Percentiles rank a stretch among this genome's conserved stretches.
Evolutionary conservation across 2,113 vertebrate species (phyloP).

Genomic region (Nothoprocta pentlandii): DNA sequence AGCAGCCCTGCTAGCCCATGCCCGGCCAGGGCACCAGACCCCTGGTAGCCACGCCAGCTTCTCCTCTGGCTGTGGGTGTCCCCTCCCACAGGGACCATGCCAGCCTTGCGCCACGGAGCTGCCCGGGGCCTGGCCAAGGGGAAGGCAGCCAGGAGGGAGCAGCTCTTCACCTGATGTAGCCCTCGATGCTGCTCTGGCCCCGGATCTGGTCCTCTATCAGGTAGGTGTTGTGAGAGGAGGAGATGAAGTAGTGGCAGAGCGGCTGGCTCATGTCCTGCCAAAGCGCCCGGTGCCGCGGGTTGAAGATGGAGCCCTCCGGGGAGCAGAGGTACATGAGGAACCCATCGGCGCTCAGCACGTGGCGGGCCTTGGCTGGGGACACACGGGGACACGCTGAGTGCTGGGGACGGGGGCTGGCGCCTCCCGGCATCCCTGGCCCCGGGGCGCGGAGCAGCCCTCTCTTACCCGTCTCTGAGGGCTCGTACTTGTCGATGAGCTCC

Average conservation of each 20-base stretch:
- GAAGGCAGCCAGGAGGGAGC: not conserved
- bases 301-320: conserved; percentile 90
- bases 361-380: conserved; percentile 84
- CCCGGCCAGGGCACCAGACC: not conserved
- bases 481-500: conserved; percentile 86
- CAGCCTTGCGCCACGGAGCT: not conserved
- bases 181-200: conserved; percentile 94
- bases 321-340: conserved; percentile 93
- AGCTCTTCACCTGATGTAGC: conserved; percentile 89
- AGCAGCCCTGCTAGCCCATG: not conserved
- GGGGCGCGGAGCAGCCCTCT: not conserved
- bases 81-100: not conserved
- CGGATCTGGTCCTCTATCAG: conserved; percentile 92
- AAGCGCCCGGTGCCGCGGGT: conserved; percentile 72
- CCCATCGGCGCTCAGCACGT: conserved; percentile 88
- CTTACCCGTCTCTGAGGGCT: conserved; percentile 90
- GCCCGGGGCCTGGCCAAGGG: rapidly evolving
- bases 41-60: not conserved
- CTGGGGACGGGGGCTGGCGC: not conserved
- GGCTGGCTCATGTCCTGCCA: conserved; percentile 93
- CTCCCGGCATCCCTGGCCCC: not conserved
- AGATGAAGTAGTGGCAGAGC: conserved; percentile 93
- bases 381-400: not conserved
- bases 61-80: not conserved
- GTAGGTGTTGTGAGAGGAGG: conserved; percentile 96